These are phyloP conservation scores for Polydrusus tereticollis DNA, from an alignment of 2,888 invertebrate species.

Conservation along the genomic window DNA sequence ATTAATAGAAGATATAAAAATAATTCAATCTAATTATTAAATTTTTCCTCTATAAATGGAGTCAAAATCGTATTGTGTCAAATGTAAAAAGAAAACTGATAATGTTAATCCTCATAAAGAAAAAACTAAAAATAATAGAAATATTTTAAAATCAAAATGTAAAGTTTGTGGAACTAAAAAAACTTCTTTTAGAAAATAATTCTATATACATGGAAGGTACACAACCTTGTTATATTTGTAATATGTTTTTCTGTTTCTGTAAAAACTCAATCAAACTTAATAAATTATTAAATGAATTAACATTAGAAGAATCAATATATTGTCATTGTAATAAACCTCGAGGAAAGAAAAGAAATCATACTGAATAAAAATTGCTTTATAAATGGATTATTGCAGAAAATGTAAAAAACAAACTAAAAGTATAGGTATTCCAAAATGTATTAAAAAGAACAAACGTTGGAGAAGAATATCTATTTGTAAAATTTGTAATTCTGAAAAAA, in stretches of 20 bases:
- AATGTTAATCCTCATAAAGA: background rate
- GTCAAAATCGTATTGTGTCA: background rate
- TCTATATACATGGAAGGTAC: no score
- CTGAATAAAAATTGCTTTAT: background rate
- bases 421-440: background rate
- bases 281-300: background rate
- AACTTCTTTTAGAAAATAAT: no score
- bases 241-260: background rate
- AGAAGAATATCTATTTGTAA: background rate
- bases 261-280: no score
- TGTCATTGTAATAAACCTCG: background rate
- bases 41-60: background rate
- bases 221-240: no score
- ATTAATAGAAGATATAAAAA: background rate
- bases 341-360: background rate
- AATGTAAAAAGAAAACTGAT: background rate
- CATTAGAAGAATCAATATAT: background rate
- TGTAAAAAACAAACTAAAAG: background rate
- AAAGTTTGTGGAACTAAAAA: background rate
- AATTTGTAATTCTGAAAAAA: background rate
- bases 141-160: background rate
- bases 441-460: background rate
- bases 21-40: background rate
- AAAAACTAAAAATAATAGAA: background rate
- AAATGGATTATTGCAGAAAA: background rate